Evolutionary conservation across 2,797 vertebrate species (phyloP), one percentile per base, ranked within the genome.

Genomic region (Varecia variegata): DNA sequence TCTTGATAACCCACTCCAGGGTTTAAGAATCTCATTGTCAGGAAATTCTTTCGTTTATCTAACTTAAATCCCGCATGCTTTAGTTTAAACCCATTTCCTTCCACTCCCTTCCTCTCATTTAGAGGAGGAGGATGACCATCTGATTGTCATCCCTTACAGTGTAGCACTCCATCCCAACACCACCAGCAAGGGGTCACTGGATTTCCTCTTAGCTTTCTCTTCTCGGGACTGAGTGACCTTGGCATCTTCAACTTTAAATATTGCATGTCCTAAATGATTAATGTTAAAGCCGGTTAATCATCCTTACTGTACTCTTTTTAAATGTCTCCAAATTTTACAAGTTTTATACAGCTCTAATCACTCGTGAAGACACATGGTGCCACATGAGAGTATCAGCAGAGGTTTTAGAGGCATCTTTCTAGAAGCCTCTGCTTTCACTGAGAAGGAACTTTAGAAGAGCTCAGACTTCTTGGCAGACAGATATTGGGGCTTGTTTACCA

Each of bases 1-100:
- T 84, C 92, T 83, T 95, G 97, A 96, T 93, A 96, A 97, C 93
- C 47, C 68, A 58, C 76, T 90, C 68, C 40, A 74, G 67, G 67
- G 27, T 67, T 97, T 96, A 97, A 96, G 76, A 92, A 97, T 70
- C 25, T 21, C 85, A 95, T 88, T 90, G 92, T 97, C 73, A 94
- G 85, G 95, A 96, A 92, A 97, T 97, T 96, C 94, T 97, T 97
- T 95, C 90, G 86, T 96, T 97, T 94, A 94, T 97, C 95, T 97
- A 60, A 82, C 81, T 91, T 93, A 97, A 96, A 90, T 94, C 89
- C 88, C 18, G 35, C 32, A 20, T 76, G 90, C 81, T 96, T 96
- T 56, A 76, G 73, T 83, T 97, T 90, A 94, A 95, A 74, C 25
- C 54, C 92, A 90, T 43, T 97, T 96, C 94, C 80, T 93, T 58